phyloP scores from a whole-genome alignment of 2,888 invertebrate genomes.

The Pammene fasciana region DNA sequence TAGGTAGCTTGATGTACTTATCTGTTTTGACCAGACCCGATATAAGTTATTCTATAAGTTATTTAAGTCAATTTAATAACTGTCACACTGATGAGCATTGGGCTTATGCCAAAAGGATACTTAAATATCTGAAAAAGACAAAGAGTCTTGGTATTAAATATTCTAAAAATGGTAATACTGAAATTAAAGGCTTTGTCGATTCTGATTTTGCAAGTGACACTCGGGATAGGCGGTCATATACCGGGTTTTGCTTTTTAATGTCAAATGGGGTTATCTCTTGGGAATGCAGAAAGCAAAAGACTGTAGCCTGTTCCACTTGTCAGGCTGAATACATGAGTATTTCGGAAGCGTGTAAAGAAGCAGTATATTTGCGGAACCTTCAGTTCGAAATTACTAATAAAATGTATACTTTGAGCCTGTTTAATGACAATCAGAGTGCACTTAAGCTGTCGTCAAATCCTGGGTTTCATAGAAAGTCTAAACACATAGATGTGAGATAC shows the following conservation, averaged over 20 bases:
- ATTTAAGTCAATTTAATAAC: constrained; percentile 2
- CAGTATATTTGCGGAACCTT: background rate
- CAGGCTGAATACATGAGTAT: constrained; percentile 2
- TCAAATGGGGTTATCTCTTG: too few species aligned
- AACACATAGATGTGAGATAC: constrained; percentile 6
- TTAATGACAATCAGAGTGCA: background rate
- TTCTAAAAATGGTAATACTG: constrained; percentile 14
- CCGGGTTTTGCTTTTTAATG: too few species aligned
- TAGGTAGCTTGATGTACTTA: constrained; percentile 44
- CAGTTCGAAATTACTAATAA: background rate
- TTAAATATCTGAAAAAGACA: constrained; percentile 2
- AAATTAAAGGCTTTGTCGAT: constrained; percentile 35
- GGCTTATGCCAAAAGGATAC: background rate
- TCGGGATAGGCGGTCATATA: too few species aligned
- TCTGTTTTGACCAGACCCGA: constrained; percentile 43
- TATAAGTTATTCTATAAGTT: constrained; percentile 34
- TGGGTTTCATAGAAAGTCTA: background rate
- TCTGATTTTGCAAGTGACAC: constrained; percentile 34
- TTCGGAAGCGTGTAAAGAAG: constrained; percentile 11
- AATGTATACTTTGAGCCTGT: background rate
- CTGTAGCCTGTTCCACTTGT: background rate
- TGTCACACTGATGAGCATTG: constrained; percentile 1
- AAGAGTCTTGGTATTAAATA: background rate
- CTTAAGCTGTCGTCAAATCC: background rate
- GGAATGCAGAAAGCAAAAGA: background rate